Evolutionary conservation across 2,888 invertebrate genomes (phyloP).

Genomic region (Agonopterix heracliana): DNA sequence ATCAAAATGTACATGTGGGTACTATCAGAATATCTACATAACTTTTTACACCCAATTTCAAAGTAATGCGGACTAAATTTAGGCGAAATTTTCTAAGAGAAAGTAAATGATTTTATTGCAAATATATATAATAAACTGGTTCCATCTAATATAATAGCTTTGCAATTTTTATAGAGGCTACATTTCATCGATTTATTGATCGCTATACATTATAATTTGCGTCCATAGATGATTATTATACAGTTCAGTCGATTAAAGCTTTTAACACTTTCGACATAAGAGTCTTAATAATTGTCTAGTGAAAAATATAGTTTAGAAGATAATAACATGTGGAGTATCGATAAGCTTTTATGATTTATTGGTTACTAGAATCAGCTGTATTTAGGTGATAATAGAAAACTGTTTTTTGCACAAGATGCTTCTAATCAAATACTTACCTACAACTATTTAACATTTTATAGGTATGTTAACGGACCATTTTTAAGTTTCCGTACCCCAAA

Average conservation of each 20-base stretch:
- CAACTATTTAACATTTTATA: too few relatives aligned
- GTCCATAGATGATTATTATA: conserved; percentile 3
- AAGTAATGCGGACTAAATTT: conserved; percentile 33
- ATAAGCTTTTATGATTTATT: conserved; percentile 2
- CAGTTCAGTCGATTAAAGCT: conserved; percentile 5
- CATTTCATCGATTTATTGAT: conserved; percentile 35
- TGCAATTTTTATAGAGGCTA: conserved; percentile 40
- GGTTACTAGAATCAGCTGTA: too few relatives aligned
- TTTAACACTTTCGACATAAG: conserved; percentile 8
- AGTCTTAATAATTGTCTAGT: background rate
- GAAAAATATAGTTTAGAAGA: background rate
- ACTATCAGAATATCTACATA: conserved; percentile 53
- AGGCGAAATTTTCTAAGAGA: conserved; percentile 58
- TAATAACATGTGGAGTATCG: conserved; percentile 1
- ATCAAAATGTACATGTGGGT: conserved; percentile 5
- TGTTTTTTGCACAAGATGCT: too few relatives aligned
- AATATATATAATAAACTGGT: conserved; percentile 59
- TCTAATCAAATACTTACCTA: too few relatives aligned
- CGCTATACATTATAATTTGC: conserved; percentile 14
- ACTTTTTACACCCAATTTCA: conserved; percentile 45
- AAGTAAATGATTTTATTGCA: conserved; percentile 66
- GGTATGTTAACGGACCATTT: too few relatives aligned
- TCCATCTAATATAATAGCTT: conserved; percentile 34
- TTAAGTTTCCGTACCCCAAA: too few relatives aligned
- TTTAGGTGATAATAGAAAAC: too few relatives aligned